Conservation (phyloP, 1,140 invertebrate species). For the Cydia pomonella region DNA sequence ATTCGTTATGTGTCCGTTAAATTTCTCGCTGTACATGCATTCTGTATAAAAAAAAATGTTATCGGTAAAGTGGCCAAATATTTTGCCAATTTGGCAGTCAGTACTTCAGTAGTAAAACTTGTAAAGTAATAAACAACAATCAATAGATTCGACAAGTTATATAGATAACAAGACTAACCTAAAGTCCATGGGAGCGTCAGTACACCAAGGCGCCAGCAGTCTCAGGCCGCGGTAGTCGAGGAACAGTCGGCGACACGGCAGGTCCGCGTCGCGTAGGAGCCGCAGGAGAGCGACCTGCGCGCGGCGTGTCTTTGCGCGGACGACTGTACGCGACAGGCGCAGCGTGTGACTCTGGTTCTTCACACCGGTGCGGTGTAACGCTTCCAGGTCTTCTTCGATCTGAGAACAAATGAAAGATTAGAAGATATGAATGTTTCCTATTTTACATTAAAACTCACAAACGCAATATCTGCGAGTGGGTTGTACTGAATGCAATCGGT, state of each 20-base stretch:
- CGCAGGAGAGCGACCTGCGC: conserved; percentile 87
- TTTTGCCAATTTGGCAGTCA: too few species aligned
- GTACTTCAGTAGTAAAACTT: too few species aligned
- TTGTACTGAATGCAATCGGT: too few species aligned
- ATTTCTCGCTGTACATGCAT: too few species aligned
- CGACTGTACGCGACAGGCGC: conserved; percentile 93
- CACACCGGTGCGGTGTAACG: conserved; percentile 86
- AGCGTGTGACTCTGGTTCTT: conserved; percentile 94
- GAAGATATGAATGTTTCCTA: background rate
- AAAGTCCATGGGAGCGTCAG: conserved; percentile 82
- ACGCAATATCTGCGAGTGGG: too few species aligned
- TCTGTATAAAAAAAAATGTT: too few species aligned
- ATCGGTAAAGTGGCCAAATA: too few species aligned
- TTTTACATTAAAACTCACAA: too few species aligned
- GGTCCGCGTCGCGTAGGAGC: conserved; percentile 86
- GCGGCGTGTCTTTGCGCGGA: conserved; percentile 90
- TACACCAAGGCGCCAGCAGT: conserved; percentile 95
- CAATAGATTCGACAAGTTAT: too few species aligned
- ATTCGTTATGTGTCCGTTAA: too few species aligned
- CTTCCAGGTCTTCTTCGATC: conserved; percentile 90
- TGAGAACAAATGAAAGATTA: conserved; percentile 57
- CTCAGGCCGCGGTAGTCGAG: conserved; percentile 96
- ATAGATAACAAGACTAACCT: too few species aligned
- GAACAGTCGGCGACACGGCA: conserved; percentile 92
- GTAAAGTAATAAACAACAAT: too few species aligned